Conservation (phyloP, 2,888 invertebrate species). For the Calephelis perditalis region DNA sequence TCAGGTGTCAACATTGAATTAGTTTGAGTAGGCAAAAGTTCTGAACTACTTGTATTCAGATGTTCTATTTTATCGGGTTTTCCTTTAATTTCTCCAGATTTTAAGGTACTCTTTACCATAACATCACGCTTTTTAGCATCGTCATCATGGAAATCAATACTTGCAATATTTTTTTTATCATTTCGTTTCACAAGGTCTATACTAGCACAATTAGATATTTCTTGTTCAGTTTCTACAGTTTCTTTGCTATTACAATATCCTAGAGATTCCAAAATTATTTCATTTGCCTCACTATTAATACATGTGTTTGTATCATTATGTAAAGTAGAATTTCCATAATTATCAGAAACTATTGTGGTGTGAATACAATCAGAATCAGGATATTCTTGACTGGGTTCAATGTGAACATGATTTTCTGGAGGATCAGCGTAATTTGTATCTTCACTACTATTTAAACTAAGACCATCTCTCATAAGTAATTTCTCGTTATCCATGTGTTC, state of each 20-base stretch:
- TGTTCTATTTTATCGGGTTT: slow-evolving; percentile 9
- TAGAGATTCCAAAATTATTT: background rate
- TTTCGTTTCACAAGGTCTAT: background rate
- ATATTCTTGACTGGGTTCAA: background rate
- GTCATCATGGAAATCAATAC: background rate
- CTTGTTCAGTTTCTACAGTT: background rate
- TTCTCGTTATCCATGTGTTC: slow-evolving; percentile 20
- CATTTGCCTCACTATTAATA: background rate
- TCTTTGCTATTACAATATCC: background rate
- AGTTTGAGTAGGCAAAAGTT: background rate
- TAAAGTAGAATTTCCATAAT: background rate
- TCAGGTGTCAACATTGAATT: too few species aligned
- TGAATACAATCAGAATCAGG: background rate
- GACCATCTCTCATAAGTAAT: slow-evolving; percentile 14
- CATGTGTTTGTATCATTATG: background rate
- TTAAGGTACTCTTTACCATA: slow-evolving; percentile 8
- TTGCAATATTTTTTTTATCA: background rate
- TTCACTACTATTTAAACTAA: background rate
- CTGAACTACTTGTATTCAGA: slow-evolving; percentile 2
- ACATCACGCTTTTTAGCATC: slow-evolving; percentile 11
- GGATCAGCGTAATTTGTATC: background rate
- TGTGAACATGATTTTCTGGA: background rate
- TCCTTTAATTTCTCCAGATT: background rate
- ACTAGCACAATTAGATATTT: background rate
- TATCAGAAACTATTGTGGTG: background rate